Evolutionary conservation across 2,888 invertebrate genomes (phyloP), one percentile per base, ranked within the genome.

Genomic region (Ichneumoninae sp.): DNA sequence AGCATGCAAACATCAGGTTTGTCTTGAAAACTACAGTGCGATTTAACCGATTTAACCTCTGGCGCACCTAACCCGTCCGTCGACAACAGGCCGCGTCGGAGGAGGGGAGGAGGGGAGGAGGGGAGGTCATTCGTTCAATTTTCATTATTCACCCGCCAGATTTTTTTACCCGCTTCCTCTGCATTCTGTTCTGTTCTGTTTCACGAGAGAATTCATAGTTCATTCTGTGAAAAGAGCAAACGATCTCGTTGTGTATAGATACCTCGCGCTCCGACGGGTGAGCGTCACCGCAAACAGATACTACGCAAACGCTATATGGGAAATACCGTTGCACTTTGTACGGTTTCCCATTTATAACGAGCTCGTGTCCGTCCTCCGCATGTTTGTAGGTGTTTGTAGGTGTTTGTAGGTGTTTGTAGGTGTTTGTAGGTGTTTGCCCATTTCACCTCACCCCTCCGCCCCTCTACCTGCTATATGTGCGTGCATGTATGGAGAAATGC

Each of bases 291-390:
- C 85, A 72, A 80, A 82, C 76, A 82, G 71, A 72, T 75, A 68
- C 82, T 79, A 84, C 82, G 79, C 75, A 84, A 82, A 82, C 82
- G 71, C 82, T 68, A 50, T 36, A 60, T 71, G 66, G 71, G 60
- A 54, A 81, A 75, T 75, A 69, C 74, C 75, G 70, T 81, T 78
- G 75, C 81, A 74, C 79, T 82, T 70, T 57, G 71, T 57, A 60
- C 82, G 82, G 76, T 79, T 57, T 65, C 52, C 74, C 75, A 72
- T 85, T 85, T 85, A 85, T 85, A 85, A 85, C 84, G 80, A 85
- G 77, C 78, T 78, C 69, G 70, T 62, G 77, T 50, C 74, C 62
- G 66, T 79, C 44, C 65, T 75, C 78, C 66, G 52, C 75, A 75
- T 82, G 82, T 84, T 84, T 84, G 84, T 82, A 84, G 79, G 81